Base-by-base conservation (phyloP, 2,797 vertebrate species). In the Chelon labrosus region DNA sequence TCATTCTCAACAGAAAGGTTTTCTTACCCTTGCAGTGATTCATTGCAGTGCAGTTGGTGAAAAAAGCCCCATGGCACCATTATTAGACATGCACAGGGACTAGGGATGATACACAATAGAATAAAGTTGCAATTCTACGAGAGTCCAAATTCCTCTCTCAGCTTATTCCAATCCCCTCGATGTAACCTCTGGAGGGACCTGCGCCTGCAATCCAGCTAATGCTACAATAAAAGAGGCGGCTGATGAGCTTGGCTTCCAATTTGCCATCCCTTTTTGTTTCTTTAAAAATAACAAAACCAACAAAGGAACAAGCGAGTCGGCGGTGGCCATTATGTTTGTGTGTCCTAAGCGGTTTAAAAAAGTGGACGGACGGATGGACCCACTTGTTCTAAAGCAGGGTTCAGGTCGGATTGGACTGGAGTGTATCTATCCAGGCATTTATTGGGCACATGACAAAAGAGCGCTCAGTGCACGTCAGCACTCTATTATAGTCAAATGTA, bases 141-240 rank as follows among this genome's bases (percentile, higher is more conserved):
- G 16, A 59, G 35, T 56, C 57, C n/a, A 54, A 16, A 64, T 66
- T 39, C 7, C 51, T 57, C 58, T 66, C 44, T 70, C 19, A 60
- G 55, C n/a, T 72, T 75, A 58, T 73, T 73, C 37, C 46, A 77
- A 63, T 68, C 53, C 66, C 51, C 58, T 60, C 6, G 1, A 17
- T 73, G 20, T 39, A 60, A 63, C 56, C 47, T 79, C 65, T 79
- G 53, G 11, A 51, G 63, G 73, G 75, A 70, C 51, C 65, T 54
- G 19, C 31, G 49, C 38, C 41, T 14, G 16, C 60, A 63, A 20
- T 41, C 25, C 19, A 57, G 35, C 53, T 55, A 49, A 74, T 65
- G 61, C 25, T 35, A 42, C 19, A 19, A 59, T 20, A 65, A 73
- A 82, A 72, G 49, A 53, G 31, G 6, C 35, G 63, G 53, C 56